Evolutionary conservation across 2,113 vertebrate species (phyloP).

Genomic region (Malurus elegans): DNA sequence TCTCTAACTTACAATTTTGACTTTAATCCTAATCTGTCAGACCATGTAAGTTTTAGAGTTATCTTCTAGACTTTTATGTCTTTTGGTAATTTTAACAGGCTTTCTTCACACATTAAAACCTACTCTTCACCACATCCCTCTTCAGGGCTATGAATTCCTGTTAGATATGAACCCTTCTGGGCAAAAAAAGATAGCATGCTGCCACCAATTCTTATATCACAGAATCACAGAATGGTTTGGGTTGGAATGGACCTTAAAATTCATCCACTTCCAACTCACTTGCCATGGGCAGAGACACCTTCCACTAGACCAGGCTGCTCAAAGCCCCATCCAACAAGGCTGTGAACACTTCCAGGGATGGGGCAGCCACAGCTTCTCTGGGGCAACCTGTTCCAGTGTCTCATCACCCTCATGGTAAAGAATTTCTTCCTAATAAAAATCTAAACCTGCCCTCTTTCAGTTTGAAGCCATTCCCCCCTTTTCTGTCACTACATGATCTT

Average conservation of each 20-base stretch:
- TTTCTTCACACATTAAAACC: not conserved
- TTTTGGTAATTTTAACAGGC: not conserved
- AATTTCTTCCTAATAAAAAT: not conserved
- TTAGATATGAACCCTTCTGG: not conserved
- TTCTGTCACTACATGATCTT: not conserved
- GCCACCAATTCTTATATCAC: not conserved
- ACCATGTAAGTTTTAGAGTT: not conserved
- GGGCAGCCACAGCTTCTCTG: not conserved
- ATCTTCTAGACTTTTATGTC: not conserved
- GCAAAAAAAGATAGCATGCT: accelerated
- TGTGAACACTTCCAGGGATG: not conserved
- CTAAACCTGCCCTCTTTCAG: not conserved
- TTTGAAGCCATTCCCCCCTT: not conserved
- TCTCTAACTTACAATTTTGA: not conserved
- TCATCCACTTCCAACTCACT: not conserved
- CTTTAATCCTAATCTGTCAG: not conserved
- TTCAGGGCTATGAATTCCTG: not conserved
- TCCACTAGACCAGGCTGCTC: not conserved
- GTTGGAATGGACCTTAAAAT: not conserved
- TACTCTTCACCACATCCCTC: not conserved
- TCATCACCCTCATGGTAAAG: not conserved
- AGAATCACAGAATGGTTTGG: not conserved
- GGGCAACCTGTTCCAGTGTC: not conserved
- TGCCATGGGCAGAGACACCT: not conserved
- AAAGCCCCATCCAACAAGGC: not conserved